phyloP scores from a whole-genome alignment of 92 coral and sea anemone genomes.

The Nematostella vectensis region DNA sequence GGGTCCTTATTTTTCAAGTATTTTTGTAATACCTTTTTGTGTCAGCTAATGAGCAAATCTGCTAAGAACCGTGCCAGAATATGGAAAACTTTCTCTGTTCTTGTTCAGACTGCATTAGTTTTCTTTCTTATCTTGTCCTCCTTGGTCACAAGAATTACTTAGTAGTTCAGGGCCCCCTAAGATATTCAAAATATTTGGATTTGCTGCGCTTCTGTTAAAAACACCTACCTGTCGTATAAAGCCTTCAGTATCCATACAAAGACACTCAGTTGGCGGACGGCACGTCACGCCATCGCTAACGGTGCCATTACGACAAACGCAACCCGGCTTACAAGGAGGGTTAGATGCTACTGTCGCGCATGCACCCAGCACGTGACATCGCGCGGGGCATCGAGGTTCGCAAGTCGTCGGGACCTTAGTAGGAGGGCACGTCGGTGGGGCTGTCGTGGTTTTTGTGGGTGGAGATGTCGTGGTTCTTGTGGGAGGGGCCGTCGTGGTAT shows the following conservation, averaged over 20 bases:
- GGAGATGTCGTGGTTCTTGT: slow-evolving; percentile 21
- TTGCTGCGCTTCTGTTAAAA: no score
- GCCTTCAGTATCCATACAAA: slow-evolving; percentile 30
- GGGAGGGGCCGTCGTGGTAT: no score
- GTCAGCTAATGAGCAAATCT: no score
- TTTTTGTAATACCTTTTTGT: no score
- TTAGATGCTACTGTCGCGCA: slow-evolving; percentile 16
- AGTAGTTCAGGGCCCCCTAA: no score
- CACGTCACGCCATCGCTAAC: slow-evolving; percentile 43
- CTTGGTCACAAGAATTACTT: no score
- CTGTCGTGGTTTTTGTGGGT: slow-evolving; percentile 21
- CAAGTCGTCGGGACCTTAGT: slow-evolving; percentile 32
- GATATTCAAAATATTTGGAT: no score
- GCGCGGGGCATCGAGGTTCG: slow-evolving; percentile 30
- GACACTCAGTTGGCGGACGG: slow-evolving; percentile 31
- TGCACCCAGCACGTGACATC: slow-evolving; percentile 33
- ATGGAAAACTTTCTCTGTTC: no score
- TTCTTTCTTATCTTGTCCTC: no score
- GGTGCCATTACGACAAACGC: slow-evolving; percentile 44
- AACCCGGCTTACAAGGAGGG: slow-evolving; percentile 25
- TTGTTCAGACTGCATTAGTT: no score
- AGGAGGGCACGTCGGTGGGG: slow-evolving; percentile 32
- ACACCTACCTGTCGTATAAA: slow-evolving; percentile 37
- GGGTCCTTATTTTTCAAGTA: no score
- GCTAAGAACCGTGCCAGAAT: no score